Percentiles rank a stretch among this genome's conserved stretches.
These are phyloP conservation scores for Siderastrea radians DNA, from an alignment of 92 coral and sea anemone species.

Conservation along the genomic window DNA sequence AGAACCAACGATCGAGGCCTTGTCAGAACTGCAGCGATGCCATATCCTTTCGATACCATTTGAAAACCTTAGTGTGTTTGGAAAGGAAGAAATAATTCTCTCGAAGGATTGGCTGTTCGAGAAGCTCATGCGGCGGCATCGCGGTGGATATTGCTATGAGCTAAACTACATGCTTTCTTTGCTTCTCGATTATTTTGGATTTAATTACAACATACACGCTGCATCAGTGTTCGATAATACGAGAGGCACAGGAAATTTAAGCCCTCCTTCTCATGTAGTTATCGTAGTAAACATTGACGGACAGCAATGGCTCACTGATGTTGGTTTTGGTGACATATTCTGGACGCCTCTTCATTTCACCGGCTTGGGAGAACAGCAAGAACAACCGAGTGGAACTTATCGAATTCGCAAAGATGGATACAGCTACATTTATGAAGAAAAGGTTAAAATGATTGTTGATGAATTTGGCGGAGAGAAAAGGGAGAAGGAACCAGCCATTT, in stretches of 20 bases:
- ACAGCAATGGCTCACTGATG: conserved; percentile 63
- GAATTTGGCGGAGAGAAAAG: neutral
- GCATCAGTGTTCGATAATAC: conserved; percentile 26
- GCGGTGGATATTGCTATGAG: conserved; percentile 76
- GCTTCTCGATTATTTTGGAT: conserved; percentile 60
- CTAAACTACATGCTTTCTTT: conserved; percentile 51
- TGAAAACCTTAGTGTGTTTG: conserved; percentile 59
- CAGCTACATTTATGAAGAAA: conserved; percentile 8
- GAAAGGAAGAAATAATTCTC: conserved; percentile 34
- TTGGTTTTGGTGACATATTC: conserved; percentile 54
- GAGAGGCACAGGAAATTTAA: neutral
- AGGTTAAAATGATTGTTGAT: neutral
- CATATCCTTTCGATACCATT: conserved; percentile 65
- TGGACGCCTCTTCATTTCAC: conserved; percentile 49
- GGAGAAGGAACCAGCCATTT: neutral
- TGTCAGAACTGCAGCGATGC: conserved; percentile 48
- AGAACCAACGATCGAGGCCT: conserved; percentile 44
- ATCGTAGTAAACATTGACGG: conserved; percentile 22
- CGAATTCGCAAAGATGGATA: conserved; percentile 49
- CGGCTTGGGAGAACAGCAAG: conserved; percentile 48
- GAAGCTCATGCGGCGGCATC: conserved; percentile 55
- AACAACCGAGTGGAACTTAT: conserved; percentile 41
- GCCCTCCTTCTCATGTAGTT: conserved; percentile 29
- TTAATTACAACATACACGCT: neutral
- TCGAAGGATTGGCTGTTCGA: conserved; percentile 60